phyloP scores from a whole-genome alignment of 2,888 invertebrate genomes.

The Seira sanloemensis region DNA sequence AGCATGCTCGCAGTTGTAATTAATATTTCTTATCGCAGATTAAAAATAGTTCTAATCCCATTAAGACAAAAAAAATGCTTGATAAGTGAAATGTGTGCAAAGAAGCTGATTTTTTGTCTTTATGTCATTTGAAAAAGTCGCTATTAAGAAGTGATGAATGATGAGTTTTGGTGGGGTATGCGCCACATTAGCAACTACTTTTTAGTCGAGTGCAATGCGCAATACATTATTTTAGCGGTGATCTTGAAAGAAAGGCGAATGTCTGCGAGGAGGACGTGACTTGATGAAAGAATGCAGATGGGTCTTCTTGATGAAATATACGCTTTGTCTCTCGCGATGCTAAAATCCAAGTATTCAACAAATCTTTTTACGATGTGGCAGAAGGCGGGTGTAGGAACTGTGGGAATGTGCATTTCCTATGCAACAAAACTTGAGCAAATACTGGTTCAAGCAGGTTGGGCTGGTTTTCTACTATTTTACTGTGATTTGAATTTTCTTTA shows the following conservation, averaged over 20 bases:
- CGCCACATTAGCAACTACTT: not conserved
- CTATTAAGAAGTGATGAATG: slow-evolving; percentile 25
- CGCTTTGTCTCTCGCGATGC: not conserved
- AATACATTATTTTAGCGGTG: too few species aligned
- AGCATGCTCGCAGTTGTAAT: too few species aligned
- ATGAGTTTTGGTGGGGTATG: slow-evolving; percentile 27
- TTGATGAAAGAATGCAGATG: slow-evolving; percentile 46
- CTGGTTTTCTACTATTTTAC: too few species aligned
- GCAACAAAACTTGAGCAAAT: slow-evolving; percentile 33
- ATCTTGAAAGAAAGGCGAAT: not conserved
- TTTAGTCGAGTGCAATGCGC: too few species aligned
- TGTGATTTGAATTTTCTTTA: too few species aligned
- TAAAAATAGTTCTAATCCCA: too few species aligned
- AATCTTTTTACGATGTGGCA: not conserved
- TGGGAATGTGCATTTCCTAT: slow-evolving; percentile 49
- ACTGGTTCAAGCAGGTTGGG: slow-evolving; percentile 58
- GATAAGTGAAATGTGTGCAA: too few species aligned
- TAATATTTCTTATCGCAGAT: too few species aligned
- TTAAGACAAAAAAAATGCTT: too few species aligned
- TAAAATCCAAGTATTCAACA: not conserved
- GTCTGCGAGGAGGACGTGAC: slow-evolving; percentile 25
- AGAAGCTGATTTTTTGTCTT: too few species aligned
- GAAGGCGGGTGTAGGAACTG: slow-evolving; percentile 11
- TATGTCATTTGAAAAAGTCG: too few species aligned
- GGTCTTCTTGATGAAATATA: too few species aligned